A percentile compares a stretch with the other conserved stretches of the same genome.
These are phyloP conservation scores for Lordiphosa collinella DNA, from an alignment of 1,140 invertebrate species.

Conservation along the genomic window DNA sequence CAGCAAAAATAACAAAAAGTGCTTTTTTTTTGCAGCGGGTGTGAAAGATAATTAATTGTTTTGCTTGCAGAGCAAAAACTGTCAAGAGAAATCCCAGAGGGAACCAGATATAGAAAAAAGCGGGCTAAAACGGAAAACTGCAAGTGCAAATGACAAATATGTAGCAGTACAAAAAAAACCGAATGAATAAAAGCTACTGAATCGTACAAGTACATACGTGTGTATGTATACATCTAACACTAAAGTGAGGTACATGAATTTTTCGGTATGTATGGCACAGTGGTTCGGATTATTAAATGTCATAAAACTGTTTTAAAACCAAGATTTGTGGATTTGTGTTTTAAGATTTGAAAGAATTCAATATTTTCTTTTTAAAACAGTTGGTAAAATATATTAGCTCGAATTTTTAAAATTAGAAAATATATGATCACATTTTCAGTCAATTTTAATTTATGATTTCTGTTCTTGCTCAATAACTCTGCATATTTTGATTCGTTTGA, in stretches of 20 bases:
- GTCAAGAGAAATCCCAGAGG: background rate
- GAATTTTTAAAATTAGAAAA: too few species aligned
- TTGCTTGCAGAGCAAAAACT: conserved; percentile 13
- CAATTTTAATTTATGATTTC: too few species aligned
- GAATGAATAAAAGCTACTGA: background rate
- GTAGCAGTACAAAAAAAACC: conserved; percentile 1
- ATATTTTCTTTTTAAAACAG: too few species aligned
- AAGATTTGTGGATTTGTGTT: too few species aligned
- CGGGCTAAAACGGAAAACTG: conserved; percentile 1
- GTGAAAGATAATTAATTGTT: conserved; percentile 49
- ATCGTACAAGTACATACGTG: background rate
- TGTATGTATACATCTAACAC: background rate
- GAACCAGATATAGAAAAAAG: conserved; percentile 8
- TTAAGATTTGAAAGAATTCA: too few species aligned
- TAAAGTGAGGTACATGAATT: background rate
- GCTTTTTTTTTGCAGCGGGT: conserved; percentile 12
- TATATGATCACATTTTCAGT: too few species aligned
- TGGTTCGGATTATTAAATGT: too few species aligned
- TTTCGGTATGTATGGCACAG: too few species aligned
- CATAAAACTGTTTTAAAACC: too few species aligned
- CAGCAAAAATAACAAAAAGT: conserved; percentile 7
- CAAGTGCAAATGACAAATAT: conserved; percentile 15
- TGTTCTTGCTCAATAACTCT: too few species aligned
- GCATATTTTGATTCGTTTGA: too few species aligned
- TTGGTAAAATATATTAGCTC: too few species aligned